A percentile compares a stretch with the other conserved stretches of the same genome.
phyloP scores from a whole-genome alignment of 2,113 vertebrate species.

The Entomyzon cyanotis region DNA sequence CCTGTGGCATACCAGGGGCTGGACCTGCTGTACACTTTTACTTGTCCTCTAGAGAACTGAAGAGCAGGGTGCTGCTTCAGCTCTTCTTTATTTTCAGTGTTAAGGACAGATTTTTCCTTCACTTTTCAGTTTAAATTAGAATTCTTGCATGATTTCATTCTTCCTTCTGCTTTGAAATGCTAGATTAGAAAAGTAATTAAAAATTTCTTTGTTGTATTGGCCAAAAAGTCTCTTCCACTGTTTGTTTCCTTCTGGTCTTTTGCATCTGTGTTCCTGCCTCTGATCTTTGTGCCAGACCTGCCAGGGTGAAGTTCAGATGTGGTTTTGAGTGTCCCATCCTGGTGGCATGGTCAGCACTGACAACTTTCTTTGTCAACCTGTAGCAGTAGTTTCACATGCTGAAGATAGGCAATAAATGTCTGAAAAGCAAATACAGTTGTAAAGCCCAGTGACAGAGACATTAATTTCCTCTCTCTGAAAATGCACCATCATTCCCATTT shows the following conservation, averaged over 20 bases:
- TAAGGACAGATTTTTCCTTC: background rate
- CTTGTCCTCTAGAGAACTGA: background rate
- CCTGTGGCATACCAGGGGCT: background rate
- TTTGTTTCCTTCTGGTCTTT: background rate
- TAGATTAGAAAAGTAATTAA: background rate
- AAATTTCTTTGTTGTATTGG: background rate
- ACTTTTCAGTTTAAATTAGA: background rate
- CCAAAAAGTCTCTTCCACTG: background rate
- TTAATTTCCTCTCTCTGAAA: conserved; percentile 38
- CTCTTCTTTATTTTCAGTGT: background rate
- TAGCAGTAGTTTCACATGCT: background rate
- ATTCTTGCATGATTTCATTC: background rate
- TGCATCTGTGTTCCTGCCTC: background rate
- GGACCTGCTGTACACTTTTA: background rate
- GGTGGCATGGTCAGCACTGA: background rate
- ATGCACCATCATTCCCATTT: background rate
- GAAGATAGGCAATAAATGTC: background rate
- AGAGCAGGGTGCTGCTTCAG: background rate
- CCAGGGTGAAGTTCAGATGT: background rate
- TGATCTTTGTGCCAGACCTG: background rate
- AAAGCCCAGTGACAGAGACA: background rate
- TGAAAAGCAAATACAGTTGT: background rate
- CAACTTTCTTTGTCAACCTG: background rate
- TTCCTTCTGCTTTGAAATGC: background rate
- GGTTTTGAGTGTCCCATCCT: background rate